Percentiles rank a stretch among this genome's conserved stretches.
Evolutionary conservation across 2,113 vertebrate species (phyloP).

Genomic region (Urocolius indicus): DNA sequence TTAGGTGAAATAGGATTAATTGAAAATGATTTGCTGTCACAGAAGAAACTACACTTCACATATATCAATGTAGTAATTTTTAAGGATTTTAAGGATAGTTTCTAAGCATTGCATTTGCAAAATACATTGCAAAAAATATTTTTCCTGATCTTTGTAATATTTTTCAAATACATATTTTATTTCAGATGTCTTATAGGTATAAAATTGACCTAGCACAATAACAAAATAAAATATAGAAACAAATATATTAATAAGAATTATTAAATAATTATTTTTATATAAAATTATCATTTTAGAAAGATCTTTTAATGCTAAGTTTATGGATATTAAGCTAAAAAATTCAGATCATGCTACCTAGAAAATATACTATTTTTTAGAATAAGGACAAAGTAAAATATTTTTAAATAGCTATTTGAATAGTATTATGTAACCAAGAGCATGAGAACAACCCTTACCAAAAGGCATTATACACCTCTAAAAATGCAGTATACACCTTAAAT

Average conservation of each 20-base stretch:
- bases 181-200: background rate
- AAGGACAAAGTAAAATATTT: background rate
- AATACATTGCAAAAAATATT: background rate
- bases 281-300: background rate
- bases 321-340: background rate
- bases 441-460: background rate
- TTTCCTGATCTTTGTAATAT: background rate
- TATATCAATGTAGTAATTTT: background rate
- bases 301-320: background rate
- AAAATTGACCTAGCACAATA: background rate
- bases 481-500: background rate
- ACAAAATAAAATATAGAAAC: background rate
- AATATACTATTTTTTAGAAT: background rate
- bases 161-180: background rate
- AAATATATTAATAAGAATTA: background rate
- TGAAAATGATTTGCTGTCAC: background rate
- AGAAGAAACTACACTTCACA: background rate
- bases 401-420: background rate
- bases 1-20: background rate
- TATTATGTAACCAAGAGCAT: background rate
- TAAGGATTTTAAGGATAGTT: background rate
- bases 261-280: background rate
- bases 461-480: background rate
- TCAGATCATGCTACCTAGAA: background rate
- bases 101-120: background rate